A percentile compares a stretch with the other conserved stretches of the same genome.
Evolutionary conservation across 2,888 invertebrate species (phyloP).

Genomic region (Atrina japonica): DNA sequence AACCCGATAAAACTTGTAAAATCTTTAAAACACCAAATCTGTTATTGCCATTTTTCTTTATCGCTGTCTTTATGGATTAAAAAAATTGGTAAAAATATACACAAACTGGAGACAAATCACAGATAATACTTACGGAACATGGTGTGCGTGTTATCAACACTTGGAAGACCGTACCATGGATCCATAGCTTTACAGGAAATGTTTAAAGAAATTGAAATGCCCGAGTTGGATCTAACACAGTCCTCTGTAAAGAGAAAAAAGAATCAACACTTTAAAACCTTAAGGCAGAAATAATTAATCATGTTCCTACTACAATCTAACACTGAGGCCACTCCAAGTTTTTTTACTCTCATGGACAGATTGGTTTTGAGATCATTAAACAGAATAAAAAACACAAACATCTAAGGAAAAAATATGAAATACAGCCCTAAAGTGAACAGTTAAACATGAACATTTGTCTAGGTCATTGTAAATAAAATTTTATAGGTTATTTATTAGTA

Average conservation of each 20-base stretch:
- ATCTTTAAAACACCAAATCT: background rate
- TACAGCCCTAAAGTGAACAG: too few relatives aligned
- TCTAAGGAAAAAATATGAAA: too few relatives aligned
- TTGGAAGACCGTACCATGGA: slow-evolving; percentile 55
- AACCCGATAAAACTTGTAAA: background rate
- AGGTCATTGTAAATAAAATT: background rate
- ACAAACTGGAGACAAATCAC: background rate
- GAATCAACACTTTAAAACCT: background rate
- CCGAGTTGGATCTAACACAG: slow-evolving; percentile 56
- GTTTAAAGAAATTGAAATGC: slow-evolving; percentile 40
- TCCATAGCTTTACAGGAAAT: slow-evolving; percentile 51
- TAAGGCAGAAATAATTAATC: too few relatives aligned
- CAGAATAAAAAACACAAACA: too few relatives aligned
- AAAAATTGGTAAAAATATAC: background rate
- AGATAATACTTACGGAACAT: slow-evolving; percentile 67
- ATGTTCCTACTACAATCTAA: too few relatives aligned
- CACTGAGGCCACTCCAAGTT: background rate
- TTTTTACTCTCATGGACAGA: too few relatives aligned
- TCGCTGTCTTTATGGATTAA: too few relatives aligned
- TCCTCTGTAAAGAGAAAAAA: slow-evolving; percentile 53
- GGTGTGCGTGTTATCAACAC: slow-evolving; percentile 61
- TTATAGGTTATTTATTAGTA: too few relatives aligned
- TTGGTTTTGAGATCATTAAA: too few relatives aligned
- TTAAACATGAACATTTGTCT: background rate
- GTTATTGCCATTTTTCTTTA: too few relatives aligned